Evolutionary conservation across 2,113 vertebrate species (phyloP).

Genomic region (Mormoops blainvillei): DNA sequence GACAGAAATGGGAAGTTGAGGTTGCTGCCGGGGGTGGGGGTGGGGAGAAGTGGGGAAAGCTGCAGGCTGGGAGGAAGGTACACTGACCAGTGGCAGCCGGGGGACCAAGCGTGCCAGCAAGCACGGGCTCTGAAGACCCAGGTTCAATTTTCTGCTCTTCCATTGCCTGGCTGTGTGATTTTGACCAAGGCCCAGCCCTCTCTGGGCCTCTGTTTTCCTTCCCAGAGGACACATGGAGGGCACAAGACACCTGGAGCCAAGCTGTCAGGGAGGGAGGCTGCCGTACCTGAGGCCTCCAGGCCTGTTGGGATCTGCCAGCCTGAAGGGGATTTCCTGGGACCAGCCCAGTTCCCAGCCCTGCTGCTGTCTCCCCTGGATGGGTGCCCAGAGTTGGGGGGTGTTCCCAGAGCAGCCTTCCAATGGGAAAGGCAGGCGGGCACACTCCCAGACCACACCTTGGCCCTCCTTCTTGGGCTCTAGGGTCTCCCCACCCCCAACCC

Average conservation of each 20-base stretch:
- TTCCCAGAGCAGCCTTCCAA: conserved; percentile 13
- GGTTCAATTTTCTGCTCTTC: background rate
- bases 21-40: background rate
- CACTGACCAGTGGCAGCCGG: background rate
- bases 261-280: background rate
- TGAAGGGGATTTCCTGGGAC: conserved; percentile 74
- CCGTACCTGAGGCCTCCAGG: conserved; percentile 48
- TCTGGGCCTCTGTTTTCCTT: background rate
- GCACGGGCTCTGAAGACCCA: background rate
- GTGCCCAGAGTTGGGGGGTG: conserved; percentile 45
- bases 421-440: conserved; percentile 30
- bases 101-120: background rate
- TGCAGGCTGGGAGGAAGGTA: background rate
- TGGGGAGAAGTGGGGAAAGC: too few species aligned
- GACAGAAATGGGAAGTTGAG: background rate
- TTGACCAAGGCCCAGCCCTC: background rate
- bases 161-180: background rate
- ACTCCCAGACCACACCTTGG: background rate
- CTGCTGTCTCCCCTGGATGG: conserved; percentile 58
- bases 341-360: conserved; percentile 57
- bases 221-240: background rate
- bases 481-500: background rate
- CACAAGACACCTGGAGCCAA: background rate
- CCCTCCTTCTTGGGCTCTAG: background rate
- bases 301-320: conserved; percentile 69